phyloP scores from a whole-genome alignment of 2,113 vertebrate genomes.

The Callocephalon fimbriatum region DNA sequence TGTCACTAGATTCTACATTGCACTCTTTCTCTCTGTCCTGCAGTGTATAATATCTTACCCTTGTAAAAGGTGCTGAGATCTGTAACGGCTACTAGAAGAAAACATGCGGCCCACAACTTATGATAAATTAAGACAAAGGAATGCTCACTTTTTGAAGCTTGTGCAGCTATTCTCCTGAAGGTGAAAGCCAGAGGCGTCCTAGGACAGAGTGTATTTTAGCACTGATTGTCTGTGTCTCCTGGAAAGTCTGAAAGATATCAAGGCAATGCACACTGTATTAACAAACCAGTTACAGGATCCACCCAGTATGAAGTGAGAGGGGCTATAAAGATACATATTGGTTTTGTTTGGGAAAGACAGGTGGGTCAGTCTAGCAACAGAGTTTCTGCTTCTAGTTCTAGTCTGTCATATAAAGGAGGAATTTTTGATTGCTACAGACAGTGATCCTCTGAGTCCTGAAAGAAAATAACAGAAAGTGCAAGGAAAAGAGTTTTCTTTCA shows the following conservation, averaged over 20 bases:
- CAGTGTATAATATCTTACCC: not conserved
- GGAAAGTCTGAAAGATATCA: not conserved
- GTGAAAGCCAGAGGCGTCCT: not conserved
- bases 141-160: not conserved
- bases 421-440: not conserved
- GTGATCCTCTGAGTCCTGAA: not conserved
- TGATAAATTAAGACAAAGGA: not conserved
- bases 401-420: not conserved
- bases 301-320: not conserved
- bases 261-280: not conserved
- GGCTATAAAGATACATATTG: not conserved
- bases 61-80: not conserved
- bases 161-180: not conserved
- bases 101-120: not conserved
- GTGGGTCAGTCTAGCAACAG: not conserved
- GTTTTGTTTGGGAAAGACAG: not conserved
- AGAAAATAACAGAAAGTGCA: conserved; percentile 23
- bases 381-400: not conserved
- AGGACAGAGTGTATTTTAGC: not conserved
- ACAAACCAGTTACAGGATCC: not conserved
- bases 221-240: not conserved
- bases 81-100: not conserved
- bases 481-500: conserved; percentile 7
- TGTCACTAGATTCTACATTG: not conserved
- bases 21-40: not conserved